phyloP scores from a whole-genome alignment of 2,888 invertebrate genomes.

The Girardia tigrina region DNA sequence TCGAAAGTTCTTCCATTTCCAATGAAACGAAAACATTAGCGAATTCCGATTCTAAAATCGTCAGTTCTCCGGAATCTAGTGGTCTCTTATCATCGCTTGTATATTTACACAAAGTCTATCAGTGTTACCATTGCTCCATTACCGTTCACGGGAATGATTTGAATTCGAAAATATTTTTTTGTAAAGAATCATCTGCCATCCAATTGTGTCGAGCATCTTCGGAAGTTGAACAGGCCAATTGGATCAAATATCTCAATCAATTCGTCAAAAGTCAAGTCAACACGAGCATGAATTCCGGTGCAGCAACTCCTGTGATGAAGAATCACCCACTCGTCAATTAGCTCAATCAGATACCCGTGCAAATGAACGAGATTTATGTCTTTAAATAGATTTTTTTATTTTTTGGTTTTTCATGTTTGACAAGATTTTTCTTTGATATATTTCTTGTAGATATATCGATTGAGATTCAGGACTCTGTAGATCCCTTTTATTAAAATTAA shows the following conservation, averaged over 20 bases:
- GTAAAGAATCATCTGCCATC: neutral
- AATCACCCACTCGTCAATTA: neutral
- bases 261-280: neutral
- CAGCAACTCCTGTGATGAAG: neutral
- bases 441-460: constrained; percentile 19
- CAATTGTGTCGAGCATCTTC: constrained; percentile 11
- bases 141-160: neutral
- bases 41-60: neutral
- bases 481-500: constrained; percentile 23
- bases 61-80: neutral
- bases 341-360: neutral
- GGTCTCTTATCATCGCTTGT: neutral
- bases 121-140: neutral
- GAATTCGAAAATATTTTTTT: neutral
- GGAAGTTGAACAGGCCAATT: neutral
- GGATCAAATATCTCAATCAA: neutral
- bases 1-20: neutral
- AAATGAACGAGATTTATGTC: constrained; percentile 13
- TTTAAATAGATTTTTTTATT: constrained; percentile 16
- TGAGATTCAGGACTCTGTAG: neutral
- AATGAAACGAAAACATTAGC: neutral
- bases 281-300: neutral
- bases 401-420: neutral
- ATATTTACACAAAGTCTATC: neutral
- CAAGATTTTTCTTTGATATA: neutral